Conservation (phyloP, 2,888 invertebrate species). For the Phymatocera aterrima region DNA sequence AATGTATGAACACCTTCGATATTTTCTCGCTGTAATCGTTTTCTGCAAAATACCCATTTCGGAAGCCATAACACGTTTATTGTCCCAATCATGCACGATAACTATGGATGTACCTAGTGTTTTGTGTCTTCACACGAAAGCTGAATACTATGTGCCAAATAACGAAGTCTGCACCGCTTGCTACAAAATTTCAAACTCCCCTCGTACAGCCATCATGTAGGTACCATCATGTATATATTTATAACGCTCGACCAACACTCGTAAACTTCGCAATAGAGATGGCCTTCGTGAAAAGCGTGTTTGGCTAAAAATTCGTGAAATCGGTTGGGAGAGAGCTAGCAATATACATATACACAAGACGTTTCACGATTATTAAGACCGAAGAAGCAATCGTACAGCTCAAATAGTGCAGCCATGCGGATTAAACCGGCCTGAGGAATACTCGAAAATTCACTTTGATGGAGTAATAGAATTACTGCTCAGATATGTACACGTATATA, state of each 20-base stretch:
- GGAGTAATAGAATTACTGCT: neutral
- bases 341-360: neutral
- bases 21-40: no score
- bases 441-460: slow-evolving; percentile 5
- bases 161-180: neutral
- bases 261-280: neutral
- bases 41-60: neutral
- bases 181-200: neutral
- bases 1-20: no score
- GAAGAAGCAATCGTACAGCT: neutral
- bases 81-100: neutral
- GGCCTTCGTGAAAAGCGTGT: neutral
- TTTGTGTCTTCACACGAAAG: neutral
- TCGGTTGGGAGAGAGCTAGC: neutral
- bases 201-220: neutral
- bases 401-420: neutral
- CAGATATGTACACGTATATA: neutral
- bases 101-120: neutral
- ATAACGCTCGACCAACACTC: neutral
- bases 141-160: neutral
- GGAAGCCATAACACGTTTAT: neutral
- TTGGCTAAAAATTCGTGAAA: neutral
- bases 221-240: neutral
- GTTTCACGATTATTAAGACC: neutral
- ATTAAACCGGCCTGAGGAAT: neutral